Percentiles rank a stretch among this genome's conserved stretches.
These are phyloP conservation scores for Semicossyphus pulcher DNA, from an alignment of 2,113 vertebrate genomes.

Conservation along the genomic window DNA sequence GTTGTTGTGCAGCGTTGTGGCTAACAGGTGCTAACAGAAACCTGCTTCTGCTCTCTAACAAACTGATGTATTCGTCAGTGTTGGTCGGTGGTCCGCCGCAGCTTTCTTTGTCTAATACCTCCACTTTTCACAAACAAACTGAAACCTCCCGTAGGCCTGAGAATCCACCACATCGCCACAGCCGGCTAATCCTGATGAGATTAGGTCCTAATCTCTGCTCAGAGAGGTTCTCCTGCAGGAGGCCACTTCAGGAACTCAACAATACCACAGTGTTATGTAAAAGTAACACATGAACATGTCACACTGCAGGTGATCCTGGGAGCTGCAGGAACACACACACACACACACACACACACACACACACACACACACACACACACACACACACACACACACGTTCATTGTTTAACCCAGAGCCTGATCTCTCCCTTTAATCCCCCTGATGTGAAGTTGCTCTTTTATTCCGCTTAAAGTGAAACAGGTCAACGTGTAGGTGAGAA, in stretches of 20 bases:
- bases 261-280: not conserved
- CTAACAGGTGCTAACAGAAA: slow-evolving; percentile 2
- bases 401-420: not conserved
- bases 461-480: too few species aligned
- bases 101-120: not conserved
- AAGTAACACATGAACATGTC: not conserved
- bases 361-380: slow-evolving; percentile 5
- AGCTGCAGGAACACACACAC: not conserved
- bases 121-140: not conserved
- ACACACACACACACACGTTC: not conserved
- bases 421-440: too few species aligned
- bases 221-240: not conserved
- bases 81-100: not conserved
- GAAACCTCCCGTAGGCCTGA: not conserved
- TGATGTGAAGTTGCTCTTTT: too few species aligned
- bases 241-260: not conserved
- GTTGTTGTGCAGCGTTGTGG: not conserved
- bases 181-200: not conserved
- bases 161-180: not conserved
- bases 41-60: not conserved
- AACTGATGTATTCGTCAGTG: too few species aligned
- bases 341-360: slow-evolving; percentile 3
- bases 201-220: not conserved
- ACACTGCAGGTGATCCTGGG: not conserved
- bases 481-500: too few species aligned